These are phyloP conservation scores for Apamea crenata DNA, from an alignment of 2,888 invertebrate species.

Conservation along the genomic window DNA sequence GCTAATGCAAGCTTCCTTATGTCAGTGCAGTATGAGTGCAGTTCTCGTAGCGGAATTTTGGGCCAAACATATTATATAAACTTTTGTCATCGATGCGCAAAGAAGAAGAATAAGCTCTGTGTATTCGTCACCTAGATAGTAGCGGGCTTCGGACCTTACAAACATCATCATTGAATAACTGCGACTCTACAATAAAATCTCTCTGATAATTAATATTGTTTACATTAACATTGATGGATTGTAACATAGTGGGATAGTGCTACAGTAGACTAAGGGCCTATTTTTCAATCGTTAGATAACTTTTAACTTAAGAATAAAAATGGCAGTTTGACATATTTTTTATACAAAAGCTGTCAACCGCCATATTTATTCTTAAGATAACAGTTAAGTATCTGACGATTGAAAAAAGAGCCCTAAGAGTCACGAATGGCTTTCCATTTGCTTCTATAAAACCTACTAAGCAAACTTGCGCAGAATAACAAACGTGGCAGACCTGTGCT, in stretches of 20 bases:
- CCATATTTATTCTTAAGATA: too few relatives aligned
- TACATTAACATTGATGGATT: too few relatives aligned
- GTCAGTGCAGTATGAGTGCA: too few relatives aligned
- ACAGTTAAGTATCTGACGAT: too few relatives aligned
- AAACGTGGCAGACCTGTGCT: slow-evolving; percentile 6
- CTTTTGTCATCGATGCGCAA: too few relatives aligned
- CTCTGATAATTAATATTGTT: background rate
- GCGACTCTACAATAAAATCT: background rate
- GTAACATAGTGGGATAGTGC: background rate
- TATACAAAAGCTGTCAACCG: too few relatives aligned
- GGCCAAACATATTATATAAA: background rate
- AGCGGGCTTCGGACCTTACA: background rate
- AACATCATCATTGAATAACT: background rate
- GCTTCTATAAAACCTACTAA: background rate
- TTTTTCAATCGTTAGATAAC: too few relatives aligned
- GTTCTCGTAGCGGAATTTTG: too few relatives aligned
- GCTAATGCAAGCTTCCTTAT: background rate
- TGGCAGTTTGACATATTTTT: too few relatives aligned
- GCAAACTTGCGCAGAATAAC: slow-evolving; percentile 19
- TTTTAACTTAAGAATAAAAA: too few relatives aligned
- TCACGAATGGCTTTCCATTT: slow-evolving; percentile 5
- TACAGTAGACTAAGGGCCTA: too few relatives aligned
- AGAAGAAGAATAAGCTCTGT: background rate
- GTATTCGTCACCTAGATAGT: background rate
- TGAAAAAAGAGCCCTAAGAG: background rate